Percentiles rank a stretch among this genome's conserved stretches.
These are phyloP conservation scores for Leptinotarsa peninsularis DNA, from an alignment of 2,888 invertebrate species.

Conservation along the genomic window DNA sequence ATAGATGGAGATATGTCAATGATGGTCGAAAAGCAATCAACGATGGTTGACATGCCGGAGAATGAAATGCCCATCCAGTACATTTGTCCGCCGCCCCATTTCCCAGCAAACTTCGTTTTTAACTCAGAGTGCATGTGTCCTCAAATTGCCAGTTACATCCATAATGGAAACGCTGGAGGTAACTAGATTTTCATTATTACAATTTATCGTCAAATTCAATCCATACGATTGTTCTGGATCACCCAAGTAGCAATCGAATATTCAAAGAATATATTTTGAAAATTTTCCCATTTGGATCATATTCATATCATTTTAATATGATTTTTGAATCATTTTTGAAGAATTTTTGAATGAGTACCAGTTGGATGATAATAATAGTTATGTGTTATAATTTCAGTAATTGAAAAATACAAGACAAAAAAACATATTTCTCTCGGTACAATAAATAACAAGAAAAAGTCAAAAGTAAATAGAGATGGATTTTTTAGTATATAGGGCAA, in stretches of 20 bases:
- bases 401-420: no score
- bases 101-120: constrained; percentile 47
- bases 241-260: no score
- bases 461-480: no score
- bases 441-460: no score
- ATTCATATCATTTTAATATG: background rate
- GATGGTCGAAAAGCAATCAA: constrained; percentile 31
- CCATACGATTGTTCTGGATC: background rate
- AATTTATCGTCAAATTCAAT: background rate
- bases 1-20: constrained; percentile 40
- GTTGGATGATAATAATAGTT: no score
- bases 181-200: background rate
- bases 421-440: no score
- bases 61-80: constrained; percentile 28
- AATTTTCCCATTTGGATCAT: background rate
- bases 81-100: constrained; percentile 50
- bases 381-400: no score
- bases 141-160: constrained; percentile 48
- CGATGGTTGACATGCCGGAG: constrained; percentile 18
- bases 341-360: no score
- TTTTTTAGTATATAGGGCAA: no score
- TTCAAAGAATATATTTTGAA: background rate
- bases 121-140: constrained; percentile 53
- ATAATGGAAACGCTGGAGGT: constrained; percentile 29
- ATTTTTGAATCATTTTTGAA: no score